Evolutionary conservation across 2,888 invertebrate genomes (phyloP), one percentile per base, ranked within the genome.

Genomic region (Anodontia alba): DNA sequence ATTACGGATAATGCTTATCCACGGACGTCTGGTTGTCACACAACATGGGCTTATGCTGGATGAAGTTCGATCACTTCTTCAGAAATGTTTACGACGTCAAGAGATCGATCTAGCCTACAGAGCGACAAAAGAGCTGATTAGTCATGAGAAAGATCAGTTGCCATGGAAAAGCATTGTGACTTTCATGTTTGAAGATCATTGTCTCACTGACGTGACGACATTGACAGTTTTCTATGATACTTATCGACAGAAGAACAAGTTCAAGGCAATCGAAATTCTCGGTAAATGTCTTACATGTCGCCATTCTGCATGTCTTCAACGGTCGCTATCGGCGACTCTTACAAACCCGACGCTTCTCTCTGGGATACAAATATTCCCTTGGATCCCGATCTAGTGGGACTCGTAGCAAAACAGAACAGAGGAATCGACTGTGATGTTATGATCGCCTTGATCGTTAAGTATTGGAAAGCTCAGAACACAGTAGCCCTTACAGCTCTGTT

Each of bases 141-240:
- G 68, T 20, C 54, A 67, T 20, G 67, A 73, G 15, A 81, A 81
- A 51, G 78, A 74, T 67, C 81, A 78, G 69, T 51, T 78, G 12
- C 78, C 78, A 67, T 81, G 75, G 78, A 75, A 78, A 33, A 78
- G 75, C 29, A 67, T 81, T 36, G 72, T 81, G 23, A 81, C 75
- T 12, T 81, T 81, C 62, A 78, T 78, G 49, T 81, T 81, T 69
- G 81, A 81, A 62, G 81, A 81, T 46, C 81, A 81, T 33, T 81
- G 81, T 72, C 49, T 81, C 17, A 81, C 72, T 42, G 69, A 81
- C 36, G 74, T 75, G 33, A 38, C 42, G 1, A 62, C 75, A 10
- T 71, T 78, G 36, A 51, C 68, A 43, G 31, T 26, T 5, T 38
- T 81, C 12, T 68, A 69, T 29, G n/a, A 26, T 2, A 33, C 62